phyloP scores from a whole-genome alignment of 35 echinoderm and acorn worm species.

The Apostichopus parvimensis region DNA sequence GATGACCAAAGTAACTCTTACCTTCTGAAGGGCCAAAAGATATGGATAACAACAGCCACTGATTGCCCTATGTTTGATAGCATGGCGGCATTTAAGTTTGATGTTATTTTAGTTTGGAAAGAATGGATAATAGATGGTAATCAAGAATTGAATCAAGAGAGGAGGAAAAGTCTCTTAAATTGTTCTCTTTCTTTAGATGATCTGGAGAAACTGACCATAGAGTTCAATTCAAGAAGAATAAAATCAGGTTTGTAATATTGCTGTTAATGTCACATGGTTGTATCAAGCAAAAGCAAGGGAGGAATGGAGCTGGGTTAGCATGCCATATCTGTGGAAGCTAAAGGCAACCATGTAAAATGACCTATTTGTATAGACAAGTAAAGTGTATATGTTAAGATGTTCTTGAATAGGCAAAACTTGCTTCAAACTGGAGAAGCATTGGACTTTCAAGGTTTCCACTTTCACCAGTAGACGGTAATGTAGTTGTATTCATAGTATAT shows the following conservation, averaged over 20 bases:
- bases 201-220: conserved; percentile 1
- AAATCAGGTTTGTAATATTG: not conserved
- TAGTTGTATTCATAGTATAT: too few relatives aligned
- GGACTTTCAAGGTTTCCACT: too few relatives aligned
- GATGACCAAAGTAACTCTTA: not conserved
- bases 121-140: not conserved
- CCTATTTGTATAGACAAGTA: too few relatives aligned
- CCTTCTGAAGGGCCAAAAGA: not conserved
- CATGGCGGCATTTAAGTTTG: not conserved
- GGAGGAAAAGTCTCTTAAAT: conserved; percentile 6
- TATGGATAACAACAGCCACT: not conserved
- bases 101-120: conserved; percentile 15
- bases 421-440: too few relatives aligned
- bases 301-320: too few relatives aligned
- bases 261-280: too few relatives aligned
- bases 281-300: too few relatives aligned
- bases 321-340: too few relatives aligned
- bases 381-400: too few relatives aligned
- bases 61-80: conserved; percentile 8
- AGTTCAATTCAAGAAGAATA: not conserved
- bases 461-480: too few relatives aligned
- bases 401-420: too few relatives aligned
- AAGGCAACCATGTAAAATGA: too few relatives aligned
- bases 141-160: not conserved
- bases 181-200: conserved; percentile 20